Conservation (phyloP, 2,113 vertebrate species). For the Nesoenas mayeri region DNA sequence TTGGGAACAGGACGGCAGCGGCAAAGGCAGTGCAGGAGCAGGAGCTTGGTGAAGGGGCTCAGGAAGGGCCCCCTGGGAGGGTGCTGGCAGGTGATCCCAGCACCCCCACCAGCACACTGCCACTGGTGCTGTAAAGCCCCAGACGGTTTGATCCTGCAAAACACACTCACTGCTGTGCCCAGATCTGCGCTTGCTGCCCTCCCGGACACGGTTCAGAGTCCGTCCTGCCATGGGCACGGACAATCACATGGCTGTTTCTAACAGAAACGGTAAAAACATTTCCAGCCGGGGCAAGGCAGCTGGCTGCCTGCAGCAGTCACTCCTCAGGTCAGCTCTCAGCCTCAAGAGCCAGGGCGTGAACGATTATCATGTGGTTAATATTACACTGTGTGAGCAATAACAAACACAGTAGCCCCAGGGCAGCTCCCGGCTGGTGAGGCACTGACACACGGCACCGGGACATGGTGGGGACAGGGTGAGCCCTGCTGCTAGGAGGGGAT, state of each 20-base stretch:
- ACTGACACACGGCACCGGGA: rapidly evolving
- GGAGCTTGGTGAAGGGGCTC: neutral
- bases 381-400: neutral
- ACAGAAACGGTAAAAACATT: neutral
- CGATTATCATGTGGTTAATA: neutral
- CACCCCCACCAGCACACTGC: neutral
- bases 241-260: neutral
- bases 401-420: neutral
- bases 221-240: rapidly evolving
- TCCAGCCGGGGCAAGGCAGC: neutral
- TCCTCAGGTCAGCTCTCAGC: neutral
- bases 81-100: neutral
- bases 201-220: neutral
- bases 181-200: neutral
- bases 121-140: neutral
- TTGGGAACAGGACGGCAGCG: neutral
- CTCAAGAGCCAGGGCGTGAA: neutral
- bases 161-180: rapidly evolving
- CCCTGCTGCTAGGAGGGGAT: neutral
- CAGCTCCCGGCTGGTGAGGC: neutral
- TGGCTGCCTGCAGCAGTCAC: neutral
- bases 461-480: rapidly evolving
- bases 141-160: neutral
- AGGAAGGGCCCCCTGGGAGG: neutral
- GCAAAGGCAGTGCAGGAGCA: neutral